These are phyloP conservation scores for Labrus mixtus DNA, from an alignment of 2,113 vertebrate genomes.

Conservation along the genomic window DNA sequence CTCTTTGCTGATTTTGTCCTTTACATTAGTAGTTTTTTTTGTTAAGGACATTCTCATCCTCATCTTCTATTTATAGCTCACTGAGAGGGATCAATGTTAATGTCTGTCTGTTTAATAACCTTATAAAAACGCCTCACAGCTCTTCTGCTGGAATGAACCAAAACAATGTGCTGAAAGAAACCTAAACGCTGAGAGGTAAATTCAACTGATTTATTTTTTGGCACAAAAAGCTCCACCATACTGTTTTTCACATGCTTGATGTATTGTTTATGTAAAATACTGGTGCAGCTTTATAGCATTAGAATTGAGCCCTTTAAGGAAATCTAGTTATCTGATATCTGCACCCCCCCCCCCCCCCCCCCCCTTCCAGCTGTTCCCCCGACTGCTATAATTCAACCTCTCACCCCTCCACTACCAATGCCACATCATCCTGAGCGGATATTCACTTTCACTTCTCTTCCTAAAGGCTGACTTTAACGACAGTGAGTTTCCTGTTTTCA, in stretches of 20 bases:
- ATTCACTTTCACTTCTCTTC: slow-evolving; percentile 5
- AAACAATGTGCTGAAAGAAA: neutral
- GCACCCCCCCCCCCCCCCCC: too few species aligned
- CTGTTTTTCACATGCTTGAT: neutral
- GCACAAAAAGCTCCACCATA: too few species aligned
- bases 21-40: too few species aligned
- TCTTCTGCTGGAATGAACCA: neutral
- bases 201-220: too few species aligned
- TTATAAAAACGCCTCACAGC: too few species aligned
- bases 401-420: neutral
- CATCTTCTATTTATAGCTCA: too few species aligned
- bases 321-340: too few species aligned
- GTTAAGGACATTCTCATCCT: too few species aligned
- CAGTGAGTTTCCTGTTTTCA: slow-evolving; percentile 69
- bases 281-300: neutral
- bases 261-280: neutral
- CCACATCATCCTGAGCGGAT: slow-evolving; percentile 5
- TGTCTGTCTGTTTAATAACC: too few species aligned
- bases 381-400: neutral
- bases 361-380: neutral
- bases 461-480: neutral
- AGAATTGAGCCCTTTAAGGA: too few species aligned
- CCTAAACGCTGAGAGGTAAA: neutral
- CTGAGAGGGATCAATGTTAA: too few species aligned
- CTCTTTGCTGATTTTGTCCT: too few species aligned